phyloP scores from a whole-genome alignment of 2,113 vertebrate genomes.

The Mormyrus lacerda region DNA sequence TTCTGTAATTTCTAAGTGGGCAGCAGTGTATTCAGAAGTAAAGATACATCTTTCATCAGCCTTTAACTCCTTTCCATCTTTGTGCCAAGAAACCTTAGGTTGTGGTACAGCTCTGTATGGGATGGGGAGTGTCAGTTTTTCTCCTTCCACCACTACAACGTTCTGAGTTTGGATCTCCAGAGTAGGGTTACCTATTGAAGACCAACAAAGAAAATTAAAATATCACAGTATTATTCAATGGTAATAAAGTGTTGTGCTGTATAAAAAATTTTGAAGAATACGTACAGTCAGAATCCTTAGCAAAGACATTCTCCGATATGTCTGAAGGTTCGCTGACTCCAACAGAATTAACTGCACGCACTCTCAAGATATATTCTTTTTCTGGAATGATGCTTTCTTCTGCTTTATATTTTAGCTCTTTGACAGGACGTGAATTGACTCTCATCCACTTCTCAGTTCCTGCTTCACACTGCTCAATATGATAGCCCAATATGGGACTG shows the following conservation, averaged over 20 bases:
- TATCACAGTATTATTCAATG: not conserved
- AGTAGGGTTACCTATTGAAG: conserved; percentile 73
- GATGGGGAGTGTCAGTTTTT: conserved; percentile 80
- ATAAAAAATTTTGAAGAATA: conserved; percentile 17
- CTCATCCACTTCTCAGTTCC: conserved; percentile 95
- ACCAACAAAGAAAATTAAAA: not conserved
- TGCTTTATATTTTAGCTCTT: conserved; percentile 84
- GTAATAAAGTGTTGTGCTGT: conserved; percentile 15
- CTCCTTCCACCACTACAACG: conserved; percentile 82
- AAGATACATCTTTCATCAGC: conserved; percentile 72
- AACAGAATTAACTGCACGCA: conserved; percentile 87
- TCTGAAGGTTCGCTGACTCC: conserved; percentile 91
- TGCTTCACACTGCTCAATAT: conserved; percentile 88
- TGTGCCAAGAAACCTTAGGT: conserved; percentile 85
- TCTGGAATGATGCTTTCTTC: conserved; percentile 90
- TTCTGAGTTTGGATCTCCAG: conserved; percentile 79
- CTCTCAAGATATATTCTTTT: conserved; percentile 87
- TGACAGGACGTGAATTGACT: conserved; percentile 86
- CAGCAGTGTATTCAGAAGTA: conserved; percentile 75
- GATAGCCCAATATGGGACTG: conserved; percentile 86
- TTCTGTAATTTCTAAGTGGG: conserved; percentile 77
- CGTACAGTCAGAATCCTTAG: conserved; percentile 97
- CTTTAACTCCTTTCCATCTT: conserved; percentile 80
- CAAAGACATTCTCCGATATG: conserved; percentile 85
- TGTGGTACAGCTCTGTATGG: conserved; percentile 87